These are phyloP conservation scores for Carassius auratus DNA, from an alignment of 2,113 vertebrate species.

Conservation along the genomic window DNA sequence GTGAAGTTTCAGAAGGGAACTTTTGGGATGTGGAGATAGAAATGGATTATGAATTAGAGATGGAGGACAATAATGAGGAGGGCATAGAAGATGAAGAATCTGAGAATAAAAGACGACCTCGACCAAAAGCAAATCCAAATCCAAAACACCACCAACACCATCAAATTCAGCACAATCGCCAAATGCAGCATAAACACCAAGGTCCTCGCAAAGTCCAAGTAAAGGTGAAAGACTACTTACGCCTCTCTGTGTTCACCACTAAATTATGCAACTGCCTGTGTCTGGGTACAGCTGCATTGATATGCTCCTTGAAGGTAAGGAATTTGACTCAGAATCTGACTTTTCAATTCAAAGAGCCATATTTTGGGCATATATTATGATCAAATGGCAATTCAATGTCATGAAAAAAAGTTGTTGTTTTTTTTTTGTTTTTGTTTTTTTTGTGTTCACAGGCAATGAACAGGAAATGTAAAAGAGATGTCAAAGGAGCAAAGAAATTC, in stretches of 20 bases:
- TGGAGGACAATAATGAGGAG: not conserved
- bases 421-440: not conserved
- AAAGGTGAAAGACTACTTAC: not conserved
- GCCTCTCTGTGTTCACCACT: not conserved
- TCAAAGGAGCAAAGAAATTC: not conserved
- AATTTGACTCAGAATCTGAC: too few relatives aligned
- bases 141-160: not conserved
- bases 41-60: not conserved
- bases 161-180: not conserved
- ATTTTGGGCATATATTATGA: not conserved
- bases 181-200: not conserved
- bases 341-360: not conserved
- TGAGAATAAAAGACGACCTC: not conserved
- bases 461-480: not conserved
- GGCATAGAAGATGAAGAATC: not conserved
- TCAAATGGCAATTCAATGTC: not conserved
- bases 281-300: too few relatives aligned
- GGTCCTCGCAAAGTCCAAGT: not conserved
- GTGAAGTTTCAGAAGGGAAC: not conserved
- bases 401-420: not conserved
- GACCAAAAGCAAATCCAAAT: not conserved
- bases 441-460: not conserved
- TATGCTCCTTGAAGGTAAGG: not conserved
- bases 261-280: constrained; percentile 4
- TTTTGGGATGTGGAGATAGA: not conserved